Conservation (phyloP, 2,797 vertebrate species). For the Etheostoma nigrum region DNA sequence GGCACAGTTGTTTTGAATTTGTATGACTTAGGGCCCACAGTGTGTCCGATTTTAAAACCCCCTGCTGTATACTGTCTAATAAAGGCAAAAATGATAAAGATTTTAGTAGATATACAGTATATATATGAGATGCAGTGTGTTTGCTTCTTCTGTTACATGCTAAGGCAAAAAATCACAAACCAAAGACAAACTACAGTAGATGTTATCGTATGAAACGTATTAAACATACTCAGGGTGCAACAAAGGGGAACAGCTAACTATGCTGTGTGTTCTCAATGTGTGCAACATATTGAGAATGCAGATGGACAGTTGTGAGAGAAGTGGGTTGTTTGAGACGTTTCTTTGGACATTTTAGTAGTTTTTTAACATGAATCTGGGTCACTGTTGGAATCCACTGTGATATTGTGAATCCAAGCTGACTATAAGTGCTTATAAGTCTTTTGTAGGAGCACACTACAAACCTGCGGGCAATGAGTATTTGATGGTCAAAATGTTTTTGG, state of each 20-base stretch:
- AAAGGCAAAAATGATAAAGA: not conserved
- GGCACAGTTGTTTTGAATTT: not conserved
- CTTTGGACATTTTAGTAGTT: not conserved
- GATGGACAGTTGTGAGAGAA: constrained; percentile 9
- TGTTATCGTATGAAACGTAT: not conserved
- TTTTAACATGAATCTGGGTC: constrained; percentile 7
- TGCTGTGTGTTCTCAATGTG: not conserved
- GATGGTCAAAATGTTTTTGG: not conserved
- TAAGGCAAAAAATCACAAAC: not conserved
- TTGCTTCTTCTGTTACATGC: too few species aligned
- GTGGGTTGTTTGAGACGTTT: constrained; percentile 1
- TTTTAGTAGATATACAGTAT: too few species aligned
- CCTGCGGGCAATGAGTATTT: not conserved
- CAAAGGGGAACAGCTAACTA: not conserved
- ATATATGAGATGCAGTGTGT: too few species aligned
- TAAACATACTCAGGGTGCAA: not conserved
- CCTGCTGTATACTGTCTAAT: not conserved
- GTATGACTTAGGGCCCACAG: not conserved
- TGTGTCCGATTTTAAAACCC: not conserved
- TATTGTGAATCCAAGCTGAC: not conserved
- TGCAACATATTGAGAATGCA: constrained; percentile 14
- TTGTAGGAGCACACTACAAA: not conserved
- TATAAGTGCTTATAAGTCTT: not conserved
- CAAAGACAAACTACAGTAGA: not conserved
- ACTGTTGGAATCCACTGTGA: not conserved